Conservation (phyloP, 2,797 vertebrate species). For the Pachyuromys duprasi region DNA sequence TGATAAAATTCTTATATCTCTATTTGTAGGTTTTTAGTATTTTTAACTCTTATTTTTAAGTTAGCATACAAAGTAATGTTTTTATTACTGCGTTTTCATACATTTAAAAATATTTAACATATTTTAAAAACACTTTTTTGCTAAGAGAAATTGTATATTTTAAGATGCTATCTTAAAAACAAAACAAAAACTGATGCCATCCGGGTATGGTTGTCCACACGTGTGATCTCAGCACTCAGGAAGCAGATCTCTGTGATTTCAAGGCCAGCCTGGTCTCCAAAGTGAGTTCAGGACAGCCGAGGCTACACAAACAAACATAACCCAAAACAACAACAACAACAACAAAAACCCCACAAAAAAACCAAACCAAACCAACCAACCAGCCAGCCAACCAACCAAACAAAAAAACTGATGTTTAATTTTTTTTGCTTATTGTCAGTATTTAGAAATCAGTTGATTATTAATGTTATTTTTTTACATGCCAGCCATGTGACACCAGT, state of each 20-base stretch:
- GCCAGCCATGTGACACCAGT: neutral
- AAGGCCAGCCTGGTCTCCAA: too few relatives aligned
- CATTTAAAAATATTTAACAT: neutral
- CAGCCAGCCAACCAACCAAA: too few relatives aligned
- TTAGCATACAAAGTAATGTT: neutral
- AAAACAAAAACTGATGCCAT: too few relatives aligned
- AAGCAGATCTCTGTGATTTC: too few relatives aligned
- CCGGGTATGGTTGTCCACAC: too few relatives aligned
- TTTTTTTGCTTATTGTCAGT: neutral
- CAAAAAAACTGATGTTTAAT: neutral
- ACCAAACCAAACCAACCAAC: too few relatives aligned
- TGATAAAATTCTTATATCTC: neutral
- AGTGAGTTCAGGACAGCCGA: too few relatives aligned
- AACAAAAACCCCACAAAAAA: too few relatives aligned
- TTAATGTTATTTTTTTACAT: neutral
- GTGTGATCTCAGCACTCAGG: too few relatives aligned
- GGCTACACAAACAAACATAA: too few relatives aligned
- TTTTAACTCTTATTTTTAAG: neutral
- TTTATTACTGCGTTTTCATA: neutral
- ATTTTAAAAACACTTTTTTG: neutral
- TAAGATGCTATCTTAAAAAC: neutral
- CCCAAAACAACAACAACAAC: too few relatives aligned
- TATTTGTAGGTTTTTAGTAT: neutral
- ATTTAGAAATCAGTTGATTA: neutral
- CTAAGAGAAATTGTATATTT: conserved; percentile 2